Evolutionary conservation across 2,113 vertebrate genomes (phyloP).

Genomic region (Felis catus): F.catus_Fca126_mat1.0 CM031413.1:87465501-87466000

Average conservation of each 20-base stretch:
- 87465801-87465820: background rate
- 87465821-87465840: background rate
- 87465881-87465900: background rate
- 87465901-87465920: background rate
- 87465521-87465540: background rate
- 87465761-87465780: background rate
- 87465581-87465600: background rate
- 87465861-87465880: background rate
- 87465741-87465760: background rate
- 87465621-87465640: background rate
- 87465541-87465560: background rate
- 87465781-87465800: background rate
- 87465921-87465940: constrained; percentile 13
- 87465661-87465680: background rate
- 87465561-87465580: background rate
- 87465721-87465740: background rate
- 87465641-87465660: background rate
- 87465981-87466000: constrained; percentile 9
- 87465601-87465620: background rate
- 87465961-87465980: constrained; percentile 11
- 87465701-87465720: background rate
- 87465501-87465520: background rate
- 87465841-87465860: background rate
- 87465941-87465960: background rate
- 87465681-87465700: background rate